A percentile compares a stretch with the other conserved stretches of the same genome.
Conservation (phyloP, 2,797 vertebrate species). For the Alcedo atthis region DNA sequence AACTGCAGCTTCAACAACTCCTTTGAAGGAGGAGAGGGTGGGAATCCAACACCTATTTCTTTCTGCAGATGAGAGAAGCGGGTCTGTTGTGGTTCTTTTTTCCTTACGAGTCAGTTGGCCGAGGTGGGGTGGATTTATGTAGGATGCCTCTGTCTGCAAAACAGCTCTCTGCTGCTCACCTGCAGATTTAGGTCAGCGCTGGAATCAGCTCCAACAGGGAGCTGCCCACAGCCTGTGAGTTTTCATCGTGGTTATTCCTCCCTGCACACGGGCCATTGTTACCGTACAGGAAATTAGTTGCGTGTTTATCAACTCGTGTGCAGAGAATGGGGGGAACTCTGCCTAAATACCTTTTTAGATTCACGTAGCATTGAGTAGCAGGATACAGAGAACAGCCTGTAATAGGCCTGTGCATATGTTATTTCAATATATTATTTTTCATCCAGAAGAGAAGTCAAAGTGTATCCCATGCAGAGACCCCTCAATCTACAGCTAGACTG, state of each 20-base stretch:
- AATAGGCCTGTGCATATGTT: background rate
- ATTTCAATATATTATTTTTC: background rate
- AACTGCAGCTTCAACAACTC: background rate
- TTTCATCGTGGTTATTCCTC: background rate
- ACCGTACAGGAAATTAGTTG: fast-evolving
- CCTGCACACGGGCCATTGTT: fast-evolving
- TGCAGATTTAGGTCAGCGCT: background rate
- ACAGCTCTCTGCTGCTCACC: background rate
- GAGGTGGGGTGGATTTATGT: background rate
- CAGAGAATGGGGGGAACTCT: background rate
- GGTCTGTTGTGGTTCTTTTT: background rate
- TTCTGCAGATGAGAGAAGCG: background rate
- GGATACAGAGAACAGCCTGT: background rate
- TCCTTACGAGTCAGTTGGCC: background rate
- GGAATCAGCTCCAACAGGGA: background rate
- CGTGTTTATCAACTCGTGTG: background rate
- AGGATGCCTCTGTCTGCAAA: background rate
- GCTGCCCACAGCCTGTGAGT: background rate
- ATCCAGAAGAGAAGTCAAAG: background rate
- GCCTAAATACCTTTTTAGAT: background rate
- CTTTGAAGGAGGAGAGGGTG: background rate
- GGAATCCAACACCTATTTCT: background rate
- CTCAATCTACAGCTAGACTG: background rate
- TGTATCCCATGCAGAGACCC: background rate
- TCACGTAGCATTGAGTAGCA: background rate